These are phyloP conservation scores for Flexamia atlantica DNA, from an alignment of 2,888 invertebrate species.

Conservation along the genomic window DNA sequence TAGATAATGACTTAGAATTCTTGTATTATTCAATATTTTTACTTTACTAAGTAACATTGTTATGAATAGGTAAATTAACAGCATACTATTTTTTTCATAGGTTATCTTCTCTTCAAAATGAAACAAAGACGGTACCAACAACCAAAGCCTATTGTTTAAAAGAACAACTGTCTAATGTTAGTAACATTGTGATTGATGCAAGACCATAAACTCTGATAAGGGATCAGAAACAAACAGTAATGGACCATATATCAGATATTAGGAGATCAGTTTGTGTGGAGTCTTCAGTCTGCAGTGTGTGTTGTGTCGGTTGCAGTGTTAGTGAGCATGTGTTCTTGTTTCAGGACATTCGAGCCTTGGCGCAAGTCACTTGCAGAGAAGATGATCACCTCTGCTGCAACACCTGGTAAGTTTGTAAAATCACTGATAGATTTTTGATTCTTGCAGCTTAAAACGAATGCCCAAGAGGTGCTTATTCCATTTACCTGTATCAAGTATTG, in stretches of 20 bases:
- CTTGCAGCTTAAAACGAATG: too few species aligned
- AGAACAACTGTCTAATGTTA: not conserved
- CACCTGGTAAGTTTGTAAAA: slow-evolving; percentile 59
- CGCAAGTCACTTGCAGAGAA: slow-evolving; percentile 68
- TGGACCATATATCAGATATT: slow-evolving; percentile 23
- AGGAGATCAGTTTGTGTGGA: not conserved
- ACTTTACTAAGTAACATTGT: too few species aligned
- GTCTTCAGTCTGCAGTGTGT: too few species aligned
- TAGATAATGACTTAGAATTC: too few species aligned
- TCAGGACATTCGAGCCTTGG: slow-evolving; percentile 69
- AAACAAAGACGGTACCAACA: not conserved
- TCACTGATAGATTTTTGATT: too few species aligned
- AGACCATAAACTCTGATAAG: slow-evolving; percentile 30
- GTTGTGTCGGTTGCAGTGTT: not conserved
- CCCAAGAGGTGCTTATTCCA: too few species aligned
- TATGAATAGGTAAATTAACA: too few species aligned
- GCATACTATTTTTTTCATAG: too few species aligned
- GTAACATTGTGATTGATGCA: not conserved
- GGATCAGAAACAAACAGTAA: slow-evolving; percentile 9
- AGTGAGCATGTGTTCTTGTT: slow-evolving; percentile 31
- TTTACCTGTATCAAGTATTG: too few species aligned
- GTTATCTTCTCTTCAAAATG: not conserved
- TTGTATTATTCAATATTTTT: too few species aligned
- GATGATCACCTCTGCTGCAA: slow-evolving; percentile 60
- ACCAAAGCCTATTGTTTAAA: not conserved